A percentile compares a stretch with the other conserved stretches of the same genome.
Evolutionary conservation across 2,888 invertebrate species (phyloP).

Genomic region (Caenorhabditis sinica): DNA sequence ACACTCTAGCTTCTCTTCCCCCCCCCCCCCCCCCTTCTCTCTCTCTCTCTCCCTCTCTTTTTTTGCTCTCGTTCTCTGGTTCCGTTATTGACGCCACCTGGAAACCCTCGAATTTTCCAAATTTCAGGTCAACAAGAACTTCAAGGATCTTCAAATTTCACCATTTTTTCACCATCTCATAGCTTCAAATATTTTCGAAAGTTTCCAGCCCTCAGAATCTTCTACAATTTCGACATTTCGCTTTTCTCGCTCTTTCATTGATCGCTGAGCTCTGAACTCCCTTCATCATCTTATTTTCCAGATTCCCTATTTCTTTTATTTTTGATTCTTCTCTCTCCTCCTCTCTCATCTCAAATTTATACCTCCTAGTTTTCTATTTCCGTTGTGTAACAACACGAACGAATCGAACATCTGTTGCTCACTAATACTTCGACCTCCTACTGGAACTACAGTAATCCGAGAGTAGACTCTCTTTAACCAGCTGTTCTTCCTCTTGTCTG

Average conservation of each 20-base stretch:
- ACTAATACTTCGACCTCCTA: neutral
- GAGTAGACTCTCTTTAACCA: conserved; percentile 4
- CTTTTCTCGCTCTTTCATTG: neutral
- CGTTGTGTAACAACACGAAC: neutral
- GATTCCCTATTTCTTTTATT: neutral
- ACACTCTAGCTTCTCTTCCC: too few relatives aligned
- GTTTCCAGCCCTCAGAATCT: too few relatives aligned
- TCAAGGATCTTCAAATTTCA: too few relatives aligned
- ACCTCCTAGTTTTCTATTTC: conserved; percentile 14
- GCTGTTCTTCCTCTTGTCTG: neutral
- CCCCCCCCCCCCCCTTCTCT: too few relatives aligned
- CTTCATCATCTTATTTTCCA: neutral
- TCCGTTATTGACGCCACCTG: too few relatives aligned
- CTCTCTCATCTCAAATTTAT: neutral
- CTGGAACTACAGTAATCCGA: conserved; percentile 23
- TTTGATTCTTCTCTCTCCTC: conserved; percentile 5
- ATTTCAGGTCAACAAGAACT: too few relatives aligned
- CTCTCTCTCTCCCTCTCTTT: too few relatives aligned
- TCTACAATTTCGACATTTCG: too few relatives aligned
- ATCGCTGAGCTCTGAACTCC: neutral
- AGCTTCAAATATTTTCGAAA: too few relatives aligned
- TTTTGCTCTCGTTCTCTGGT: too few relatives aligned
- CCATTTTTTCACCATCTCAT: too few relatives aligned
- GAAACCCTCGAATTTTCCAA: too few relatives aligned
- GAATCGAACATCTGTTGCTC: conserved; percentile 15